Conservation (phyloP, 1,140 invertebrate species). For the Centruroides vittatus region DNA sequence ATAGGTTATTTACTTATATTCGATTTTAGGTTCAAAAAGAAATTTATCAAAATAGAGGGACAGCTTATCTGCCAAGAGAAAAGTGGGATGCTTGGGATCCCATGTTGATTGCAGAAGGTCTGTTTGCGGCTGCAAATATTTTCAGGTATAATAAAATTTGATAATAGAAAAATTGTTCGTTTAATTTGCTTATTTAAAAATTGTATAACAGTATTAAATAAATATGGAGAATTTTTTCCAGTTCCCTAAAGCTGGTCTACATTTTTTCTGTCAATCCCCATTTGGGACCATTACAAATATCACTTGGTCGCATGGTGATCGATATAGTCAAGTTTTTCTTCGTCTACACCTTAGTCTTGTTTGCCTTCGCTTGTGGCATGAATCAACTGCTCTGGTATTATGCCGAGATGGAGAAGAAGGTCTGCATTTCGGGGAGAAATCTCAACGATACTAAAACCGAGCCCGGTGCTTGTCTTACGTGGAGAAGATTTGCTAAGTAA, state of each 20-base stretch:
- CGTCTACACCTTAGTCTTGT: constrained; percentile 86
- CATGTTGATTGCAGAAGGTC: constrained; percentile 46
- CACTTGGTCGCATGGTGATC: constrained; percentile 90
- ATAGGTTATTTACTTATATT: background rate
- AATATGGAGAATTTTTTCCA: background rate
- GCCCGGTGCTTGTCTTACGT: constrained; percentile 59
- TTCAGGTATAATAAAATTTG: constrained; percentile 33
- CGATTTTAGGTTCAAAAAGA: constrained; percentile 30
- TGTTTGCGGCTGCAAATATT: constrained; percentile 48
- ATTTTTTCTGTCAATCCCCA: constrained; percentile 99
- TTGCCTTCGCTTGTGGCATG: constrained; percentile 90
- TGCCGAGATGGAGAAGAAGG: constrained; percentile 77
- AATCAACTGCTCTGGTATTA: constrained; percentile 88
- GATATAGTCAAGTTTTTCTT: constrained; percentile 97
- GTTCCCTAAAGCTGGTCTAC: constrained; percentile 94
- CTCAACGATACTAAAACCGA: background rate
- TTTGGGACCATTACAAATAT: constrained; percentile 93
- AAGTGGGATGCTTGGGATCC: constrained; percentile 48
- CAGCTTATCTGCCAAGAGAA: constrained; percentile 30
- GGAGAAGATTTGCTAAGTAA: constrained; percentile 83
- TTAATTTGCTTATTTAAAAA: too few species aligned
- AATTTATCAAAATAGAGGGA: constrained; percentile 22
- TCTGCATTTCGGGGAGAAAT: constrained; percentile 35
- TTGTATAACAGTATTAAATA: too few species aligned
- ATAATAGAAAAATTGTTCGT: too few species aligned